Base-by-base conservation (phyloP, 2,113 vertebrate species). In the Proterorhinus semilunaris region DNA sequence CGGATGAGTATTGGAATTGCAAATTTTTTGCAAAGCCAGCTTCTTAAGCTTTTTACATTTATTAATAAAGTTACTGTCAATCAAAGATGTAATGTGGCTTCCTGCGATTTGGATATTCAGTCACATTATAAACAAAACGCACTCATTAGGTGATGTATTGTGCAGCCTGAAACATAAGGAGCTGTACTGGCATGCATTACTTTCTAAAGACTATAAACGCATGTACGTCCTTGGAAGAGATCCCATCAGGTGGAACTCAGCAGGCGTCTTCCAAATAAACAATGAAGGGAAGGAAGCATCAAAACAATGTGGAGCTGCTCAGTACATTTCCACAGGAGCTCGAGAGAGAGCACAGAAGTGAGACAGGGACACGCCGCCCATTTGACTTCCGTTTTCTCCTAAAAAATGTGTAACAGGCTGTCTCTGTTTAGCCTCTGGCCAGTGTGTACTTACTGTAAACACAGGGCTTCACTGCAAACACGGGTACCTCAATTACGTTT, bases 211-310 rank as follows among this genome's bases (percentile, higher is more conserved):
- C 10, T 55, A 1, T 55, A 27, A 55, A 55, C 27, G 17, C 17
- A 8, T 46, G 61, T 48, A 12, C 2, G 16, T 27, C 46, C 44
- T 63, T 48, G n/a, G 27, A 27, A 10, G 8, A 17, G 61, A 17
- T 47, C 13, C n/a, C 45, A 10, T 16, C 45, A 5, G 61, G 8
- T n/a, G 48, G 44, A 15, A 27, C 74, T 51, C 65, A 6, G 54
- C 62, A 61, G 45, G 2, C 36, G 57, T 59, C 55, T 55, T 10
- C 8, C 8, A 47, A 36, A 36, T 36, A 36, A 48, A 81, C 69
- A 71, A 74, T 79, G 8, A 42, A 44, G 69, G 76, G 65, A 82
- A 82, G 76, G 68, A 76, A 74, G 53, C 10, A 5, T 76, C n/a
- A 55, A 17, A 57, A 42, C 43, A 59, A 27, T 50, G 15, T 48